Percentiles rank a stretch among this genome's conserved stretches.
phyloP scores from a whole-genome alignment of 1,140 invertebrate species.

The Lasioglossum baleicum region DNA sequence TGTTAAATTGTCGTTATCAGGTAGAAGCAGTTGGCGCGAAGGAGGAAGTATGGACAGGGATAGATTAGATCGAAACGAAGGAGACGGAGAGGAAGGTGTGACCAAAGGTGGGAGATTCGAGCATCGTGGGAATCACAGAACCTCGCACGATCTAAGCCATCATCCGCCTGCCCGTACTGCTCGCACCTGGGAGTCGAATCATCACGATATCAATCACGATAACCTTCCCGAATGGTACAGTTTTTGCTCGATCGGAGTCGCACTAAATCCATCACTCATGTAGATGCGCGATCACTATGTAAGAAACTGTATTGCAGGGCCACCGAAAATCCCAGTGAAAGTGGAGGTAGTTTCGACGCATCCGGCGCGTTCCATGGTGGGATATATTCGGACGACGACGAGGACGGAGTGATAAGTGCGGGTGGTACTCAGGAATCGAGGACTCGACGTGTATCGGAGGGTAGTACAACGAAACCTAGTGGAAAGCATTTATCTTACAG shows the following conservation, averaged over 20 bases:
- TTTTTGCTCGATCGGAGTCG: neutral
- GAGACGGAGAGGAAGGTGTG: constrained; percentile 69
- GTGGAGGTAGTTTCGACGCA: constrained; percentile 92
- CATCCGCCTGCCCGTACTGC: constrained; percentile 71
- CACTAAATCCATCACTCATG: neutral
- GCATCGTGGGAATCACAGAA: constrained; percentile 76
- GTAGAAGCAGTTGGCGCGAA: constrained; percentile 84
- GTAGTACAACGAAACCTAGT: constrained; percentile 50
- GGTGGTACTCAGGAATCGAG: constrained; percentile 63
- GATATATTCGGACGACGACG: constrained; percentile 82
- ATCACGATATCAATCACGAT: constrained; percentile 81
- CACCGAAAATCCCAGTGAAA: constrained; percentile 87
- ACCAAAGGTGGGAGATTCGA: constrained; percentile 77
- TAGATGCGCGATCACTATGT: neutral
- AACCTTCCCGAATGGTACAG: constrained; percentile 86
- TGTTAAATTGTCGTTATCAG: constrained; percentile 55
- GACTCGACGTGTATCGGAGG: constrained; percentile 73
- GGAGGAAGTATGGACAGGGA: constrained; percentile 79
- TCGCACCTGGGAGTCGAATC: constrained; percentile 77
- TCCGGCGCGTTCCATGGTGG: constrained; percentile 90
- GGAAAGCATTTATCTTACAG: constrained; percentile 53
- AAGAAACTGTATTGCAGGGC: constrained; percentile 76
- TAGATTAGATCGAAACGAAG: constrained; percentile 71
- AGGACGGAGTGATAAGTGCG: constrained; percentile 65
- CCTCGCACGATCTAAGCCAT: constrained; percentile 74